Percentiles rank a stretch among this genome's conserved stretches.
Evolutionary conservation across 2,113 vertebrate species (phyloP).

Genomic region (Sceloporus tristichus): DNA sequence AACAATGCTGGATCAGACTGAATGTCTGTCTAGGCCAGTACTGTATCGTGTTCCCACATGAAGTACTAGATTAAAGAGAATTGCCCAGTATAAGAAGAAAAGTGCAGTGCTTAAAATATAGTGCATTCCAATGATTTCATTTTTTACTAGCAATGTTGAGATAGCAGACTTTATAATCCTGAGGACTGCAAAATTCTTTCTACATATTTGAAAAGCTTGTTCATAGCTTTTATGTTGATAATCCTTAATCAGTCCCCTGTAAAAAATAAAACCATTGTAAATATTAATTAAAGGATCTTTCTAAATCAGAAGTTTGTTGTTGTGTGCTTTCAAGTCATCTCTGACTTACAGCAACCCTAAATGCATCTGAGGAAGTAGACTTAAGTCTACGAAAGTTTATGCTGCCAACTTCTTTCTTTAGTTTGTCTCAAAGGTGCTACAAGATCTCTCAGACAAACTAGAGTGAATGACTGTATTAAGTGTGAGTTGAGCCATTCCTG

Average conservation of each 20-base stretch:
- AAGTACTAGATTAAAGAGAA: neutral
- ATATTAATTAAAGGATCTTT: neutral
- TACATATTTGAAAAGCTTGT: neutral
- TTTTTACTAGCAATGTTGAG: neutral
- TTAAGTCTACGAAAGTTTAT: too few relatives aligned
- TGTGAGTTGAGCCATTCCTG: neutral
- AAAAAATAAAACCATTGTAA: neutral
- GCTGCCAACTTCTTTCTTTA: too few relatives aligned
- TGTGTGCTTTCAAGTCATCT: too few relatives aligned
- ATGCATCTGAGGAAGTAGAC: too few relatives aligned
- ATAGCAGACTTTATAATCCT: neutral
- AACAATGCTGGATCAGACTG: too few relatives aligned
- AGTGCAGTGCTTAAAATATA: neutral
- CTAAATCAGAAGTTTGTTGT: too few relatives aligned
- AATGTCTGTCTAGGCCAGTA: too few relatives aligned
- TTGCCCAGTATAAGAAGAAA: neutral
- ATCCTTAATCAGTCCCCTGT: neutral
- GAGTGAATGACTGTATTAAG: too few relatives aligned
- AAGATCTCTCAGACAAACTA: too few relatives aligned
- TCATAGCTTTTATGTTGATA: neutral
- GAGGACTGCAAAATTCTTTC: too few relatives aligned
- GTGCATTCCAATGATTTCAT: neutral
- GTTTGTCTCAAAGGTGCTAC: too few relatives aligned
- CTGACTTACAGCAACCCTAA: too few relatives aligned
- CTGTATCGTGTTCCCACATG: neutral